These are phyloP conservation scores for chimpanzee (Pan troglodytes) DNA, from an alignment of 2,113 vertebrate species.

Conservation along the genomic window NHGRI_mPanTro3-v2.1_pri NC_072401.2:38797001-38797500, in stretches of 20 bases:
- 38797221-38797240: background rate
- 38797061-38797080: background rate
- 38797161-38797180: background rate
- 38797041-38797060: background rate
- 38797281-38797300: background rate
- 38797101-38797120: background rate
- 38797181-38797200: background rate
- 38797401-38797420: background rate
- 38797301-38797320: background rate
- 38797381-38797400: background rate
- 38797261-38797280: background rate
- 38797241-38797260: background rate
- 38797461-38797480: background rate
- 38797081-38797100: background rate
- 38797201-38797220: background rate
- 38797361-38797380: background rate
- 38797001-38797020: background rate
- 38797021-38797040: background rate
- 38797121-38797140: background rate
- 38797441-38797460: background rate
- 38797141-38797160: background rate
- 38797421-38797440: background rate
- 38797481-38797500: no score
- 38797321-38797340: background rate
- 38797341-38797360: background rate